Percentiles rank a stretch among this genome's conserved stretches.
Evolutionary conservation across 1,140 invertebrate genomes (phyloP).

Genomic region (Drosophila obscura): DNA sequence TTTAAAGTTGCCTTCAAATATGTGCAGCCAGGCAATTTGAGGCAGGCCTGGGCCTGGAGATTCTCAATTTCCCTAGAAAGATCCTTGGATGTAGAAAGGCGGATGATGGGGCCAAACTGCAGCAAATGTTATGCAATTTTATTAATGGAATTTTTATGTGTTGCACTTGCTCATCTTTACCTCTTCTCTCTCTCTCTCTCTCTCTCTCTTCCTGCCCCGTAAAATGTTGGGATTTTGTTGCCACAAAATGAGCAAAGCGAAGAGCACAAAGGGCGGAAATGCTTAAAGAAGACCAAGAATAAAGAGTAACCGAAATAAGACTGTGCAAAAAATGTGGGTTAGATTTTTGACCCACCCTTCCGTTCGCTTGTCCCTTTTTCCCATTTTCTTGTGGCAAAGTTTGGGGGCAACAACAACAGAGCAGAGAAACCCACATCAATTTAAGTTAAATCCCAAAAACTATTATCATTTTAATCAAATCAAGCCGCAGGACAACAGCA

Average conservation of each 20-base stretch:
- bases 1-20: slow-evolving; percentile 34
- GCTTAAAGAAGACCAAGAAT: slow-evolving; percentile 11
- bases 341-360: neutral
- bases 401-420: too few species aligned
- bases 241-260: slow-evolving; percentile 29
- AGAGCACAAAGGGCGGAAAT: slow-evolving; percentile 8
- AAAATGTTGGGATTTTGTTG: slow-evolving; percentile 26
- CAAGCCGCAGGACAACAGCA: slow-evolving; percentile 46
- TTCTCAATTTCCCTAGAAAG: slow-evolving; percentile 45
- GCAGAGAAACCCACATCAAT: slow-evolving; percentile 62
- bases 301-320: too few species aligned
- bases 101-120: slow-evolving; percentile 14
- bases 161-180: slow-evolving; percentile 31
- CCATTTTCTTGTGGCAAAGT: slow-evolving; percentile 9
- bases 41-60: slow-evolving; percentile 16
- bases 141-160: slow-evolving; percentile 68
- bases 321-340: slow-evolving; percentile 8
- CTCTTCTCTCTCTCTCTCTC: slow-evolving; percentile 9
- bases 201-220: neutral
- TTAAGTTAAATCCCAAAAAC: slow-evolving; percentile 74
- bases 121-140: slow-evolving; percentile 59
- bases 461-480: slow-evolving; percentile 79
- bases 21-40: slow-evolving; percentile 36
- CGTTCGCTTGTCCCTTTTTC: neutral
- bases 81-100: slow-evolving; percentile 15